phyloP scores from a whole-genome alignment of 2,797 vertebrate genomes.

The Crax fasciolata region DNA sequence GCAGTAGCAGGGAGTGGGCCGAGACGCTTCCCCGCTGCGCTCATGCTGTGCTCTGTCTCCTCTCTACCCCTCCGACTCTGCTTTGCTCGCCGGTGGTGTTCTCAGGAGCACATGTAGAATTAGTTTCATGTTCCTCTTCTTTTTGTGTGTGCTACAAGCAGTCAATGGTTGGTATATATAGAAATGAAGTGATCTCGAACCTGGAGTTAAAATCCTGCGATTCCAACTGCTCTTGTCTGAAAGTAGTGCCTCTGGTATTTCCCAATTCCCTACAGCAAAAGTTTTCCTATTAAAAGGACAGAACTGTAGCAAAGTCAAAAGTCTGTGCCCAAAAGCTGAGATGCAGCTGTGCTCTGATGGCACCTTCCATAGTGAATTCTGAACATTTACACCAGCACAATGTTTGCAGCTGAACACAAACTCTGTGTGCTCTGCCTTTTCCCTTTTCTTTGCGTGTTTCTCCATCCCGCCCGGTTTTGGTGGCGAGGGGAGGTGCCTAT shows the following conservation, averaged over 20 bases:
- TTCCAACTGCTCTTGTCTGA: neutral
- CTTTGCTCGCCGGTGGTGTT: neutral
- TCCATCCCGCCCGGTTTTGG: neutral
- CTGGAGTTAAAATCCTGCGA: neutral
- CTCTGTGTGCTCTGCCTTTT: neutral
- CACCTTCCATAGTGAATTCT: neutral
- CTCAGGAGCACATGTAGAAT: neutral
- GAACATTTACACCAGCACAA: neutral
- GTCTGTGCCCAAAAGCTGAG: neutral
- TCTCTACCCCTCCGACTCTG: neutral
- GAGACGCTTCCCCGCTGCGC: slow-evolving; percentile 54
- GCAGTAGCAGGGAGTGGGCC: neutral
- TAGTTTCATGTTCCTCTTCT: neutral
- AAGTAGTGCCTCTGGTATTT: neutral
- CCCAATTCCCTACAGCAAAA: neutral
- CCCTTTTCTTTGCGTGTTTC: neutral
- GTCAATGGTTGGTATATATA: neutral
- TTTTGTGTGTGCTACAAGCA: neutral
- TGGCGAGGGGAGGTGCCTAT: neutral
- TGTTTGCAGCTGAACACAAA: neutral
- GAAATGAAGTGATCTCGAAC: neutral
- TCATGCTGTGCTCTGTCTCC: neutral
- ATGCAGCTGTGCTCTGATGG: neutral
- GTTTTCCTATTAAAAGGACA: neutral
- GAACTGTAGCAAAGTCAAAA: neutral